Percentiles rank a stretch among this genome's conserved stretches.
Evolutionary conservation across 2,113 vertebrate genomes (phyloP).

Genomic region (Pangasianodon gigas): DNA sequence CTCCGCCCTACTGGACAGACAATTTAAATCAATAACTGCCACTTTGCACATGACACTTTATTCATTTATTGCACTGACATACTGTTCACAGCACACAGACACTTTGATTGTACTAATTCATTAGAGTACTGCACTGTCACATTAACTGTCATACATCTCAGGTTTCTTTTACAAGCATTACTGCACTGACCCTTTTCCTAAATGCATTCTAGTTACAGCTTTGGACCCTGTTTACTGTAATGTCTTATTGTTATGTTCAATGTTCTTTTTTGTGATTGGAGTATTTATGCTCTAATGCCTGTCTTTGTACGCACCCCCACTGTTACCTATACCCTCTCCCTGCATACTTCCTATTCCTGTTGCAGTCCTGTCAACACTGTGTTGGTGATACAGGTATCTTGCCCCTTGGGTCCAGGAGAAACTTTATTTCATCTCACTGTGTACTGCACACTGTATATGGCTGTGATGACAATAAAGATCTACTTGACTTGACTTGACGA

Average conservation of each 20-base stretch:
- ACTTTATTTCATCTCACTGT: neutral
- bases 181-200: neutral
- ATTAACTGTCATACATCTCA: no score
- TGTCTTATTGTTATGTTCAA: neutral
- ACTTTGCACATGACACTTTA: neutral
- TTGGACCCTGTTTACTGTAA: neutral
- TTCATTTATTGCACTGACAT: neutral
- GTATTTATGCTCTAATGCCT: neutral
- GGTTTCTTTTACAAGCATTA: no score
- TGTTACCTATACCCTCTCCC: neutral
- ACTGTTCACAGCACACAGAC: neutral
- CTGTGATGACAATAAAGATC: neutral
- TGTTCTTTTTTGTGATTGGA: neutral
- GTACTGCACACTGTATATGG: neutral
- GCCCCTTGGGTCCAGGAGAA: neutral
- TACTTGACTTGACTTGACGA: neutral
- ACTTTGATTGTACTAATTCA: neutral
- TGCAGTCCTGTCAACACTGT: neutral
- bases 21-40: neutral
- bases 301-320: neutral
- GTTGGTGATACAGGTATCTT: neutral
- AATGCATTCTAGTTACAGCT: neutral
- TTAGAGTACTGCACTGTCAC: neutral
- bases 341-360: neutral
- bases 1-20: neutral